A percentile compares a stretch with the other conserved stretches of the same genome.
Conservation (phyloP, 2,113 vertebrate species). For the Gambusia holbrooki region DNA sequence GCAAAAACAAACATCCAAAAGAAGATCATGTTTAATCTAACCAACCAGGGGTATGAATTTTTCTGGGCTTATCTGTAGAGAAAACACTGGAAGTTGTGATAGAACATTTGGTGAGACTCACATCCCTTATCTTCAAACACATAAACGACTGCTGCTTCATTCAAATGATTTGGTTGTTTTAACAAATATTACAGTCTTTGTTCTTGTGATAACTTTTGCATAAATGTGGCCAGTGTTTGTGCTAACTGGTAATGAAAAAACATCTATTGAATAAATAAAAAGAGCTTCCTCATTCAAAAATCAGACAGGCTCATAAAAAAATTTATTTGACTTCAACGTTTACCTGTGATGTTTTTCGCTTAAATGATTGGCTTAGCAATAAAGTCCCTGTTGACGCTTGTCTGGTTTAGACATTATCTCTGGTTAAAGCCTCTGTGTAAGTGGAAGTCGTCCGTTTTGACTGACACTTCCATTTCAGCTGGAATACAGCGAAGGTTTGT, state of each 20-base stretch:
- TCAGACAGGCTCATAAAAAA: not conserved
- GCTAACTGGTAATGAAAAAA: not conserved
- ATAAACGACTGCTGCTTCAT: not conserved
- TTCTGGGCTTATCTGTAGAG: not conserved
- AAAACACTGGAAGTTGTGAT: not conserved
- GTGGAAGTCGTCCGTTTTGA: not conserved
- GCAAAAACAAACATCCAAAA: not conserved
- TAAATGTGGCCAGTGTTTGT: not conserved
- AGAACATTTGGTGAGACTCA: not conserved
- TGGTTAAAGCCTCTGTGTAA: not conserved
- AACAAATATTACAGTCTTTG: not conserved
- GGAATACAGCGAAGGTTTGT: not conserved
- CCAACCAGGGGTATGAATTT: not conserved
- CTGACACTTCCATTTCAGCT: conserved; percentile 14
- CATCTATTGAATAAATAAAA: not conserved
- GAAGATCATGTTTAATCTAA: not conserved
- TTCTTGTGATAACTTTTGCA: not conserved
- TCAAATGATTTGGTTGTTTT: not conserved
- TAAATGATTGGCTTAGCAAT: not conserved
- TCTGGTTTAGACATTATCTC: not conserved
- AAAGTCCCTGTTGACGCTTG: not conserved
- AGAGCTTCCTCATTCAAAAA: not conserved
- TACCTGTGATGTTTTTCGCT: not conserved
- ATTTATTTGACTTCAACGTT: not conserved
- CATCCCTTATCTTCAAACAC: not conserved